These are phyloP conservation scores for Stichopus chloronotus DNA, from an alignment of 35 echinoderm and acorn worm species.

Conservation along the genomic window DNA sequence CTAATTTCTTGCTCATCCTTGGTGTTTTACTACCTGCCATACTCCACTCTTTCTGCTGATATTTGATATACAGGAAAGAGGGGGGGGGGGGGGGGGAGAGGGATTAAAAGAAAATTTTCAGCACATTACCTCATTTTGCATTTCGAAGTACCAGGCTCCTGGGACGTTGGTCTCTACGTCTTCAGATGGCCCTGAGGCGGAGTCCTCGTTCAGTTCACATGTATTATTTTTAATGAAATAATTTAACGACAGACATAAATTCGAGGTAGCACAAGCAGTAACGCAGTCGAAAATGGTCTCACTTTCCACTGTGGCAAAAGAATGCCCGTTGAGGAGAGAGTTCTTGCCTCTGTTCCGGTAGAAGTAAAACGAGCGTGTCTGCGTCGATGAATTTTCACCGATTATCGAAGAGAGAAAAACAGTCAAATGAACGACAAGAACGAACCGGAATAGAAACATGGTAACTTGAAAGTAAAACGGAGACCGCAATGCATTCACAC, in stretches of 20 bases:
- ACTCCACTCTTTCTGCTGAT: too few relatives aligned
- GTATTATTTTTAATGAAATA: not conserved
- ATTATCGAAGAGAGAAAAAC: not conserved
- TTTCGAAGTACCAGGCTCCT: constrained; percentile 12
- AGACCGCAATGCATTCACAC: too few relatives aligned
- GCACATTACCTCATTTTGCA: not conserved
- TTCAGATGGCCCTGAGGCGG: not conserved
- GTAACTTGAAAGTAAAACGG: too few relatives aligned
- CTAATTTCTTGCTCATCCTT: too few relatives aligned
- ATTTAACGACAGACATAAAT: constrained; percentile 12
- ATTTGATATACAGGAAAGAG: too few relatives aligned
- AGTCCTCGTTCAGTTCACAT: constrained; percentile 3
- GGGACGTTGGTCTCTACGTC: not conserved
- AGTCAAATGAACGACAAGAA: not conserved
- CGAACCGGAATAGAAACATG: too few relatives aligned
- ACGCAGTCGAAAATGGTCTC: constrained; percentile 5
- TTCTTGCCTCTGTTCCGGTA: not conserved
- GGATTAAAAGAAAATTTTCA: not conserved
- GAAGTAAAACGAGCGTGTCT: not conserved
- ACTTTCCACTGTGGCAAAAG: not conserved
- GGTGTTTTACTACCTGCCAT: too few relatives aligned
- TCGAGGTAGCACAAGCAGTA: not conserved
- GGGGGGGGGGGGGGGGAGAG: too few relatives aligned
- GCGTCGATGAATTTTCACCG: not conserved
- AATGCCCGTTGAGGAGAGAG: not conserved